These are phyloP conservation scores for Mormyrus lacerda DNA, from an alignment of 2,113 vertebrate genomes.

Conservation along the genomic window DNA sequence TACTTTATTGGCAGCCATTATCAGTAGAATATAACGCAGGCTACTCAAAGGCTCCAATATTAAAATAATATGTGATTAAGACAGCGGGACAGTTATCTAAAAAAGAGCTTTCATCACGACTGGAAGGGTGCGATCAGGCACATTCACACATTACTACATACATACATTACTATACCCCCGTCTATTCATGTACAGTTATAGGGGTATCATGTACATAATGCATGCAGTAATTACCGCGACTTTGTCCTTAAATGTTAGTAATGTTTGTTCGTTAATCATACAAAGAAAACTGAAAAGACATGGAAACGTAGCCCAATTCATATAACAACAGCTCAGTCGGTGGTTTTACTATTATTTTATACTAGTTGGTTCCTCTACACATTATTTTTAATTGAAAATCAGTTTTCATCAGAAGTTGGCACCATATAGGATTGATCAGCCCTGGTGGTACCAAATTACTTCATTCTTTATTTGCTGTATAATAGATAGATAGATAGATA, in stretches of 20 bases:
- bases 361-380: background rate
- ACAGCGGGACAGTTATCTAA: background rate
- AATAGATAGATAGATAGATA: no score
- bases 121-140: background rate
- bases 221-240: background rate
- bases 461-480: background rate
- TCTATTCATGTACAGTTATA: background rate
- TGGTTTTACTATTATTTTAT: background rate
- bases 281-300: no score
- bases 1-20: background rate
- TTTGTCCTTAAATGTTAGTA: background rate
- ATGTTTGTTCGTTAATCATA: no score
- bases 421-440: background rate
- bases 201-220: background rate
- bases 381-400: background rate
- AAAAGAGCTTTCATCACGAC: background rate
- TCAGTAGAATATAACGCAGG: background rate
- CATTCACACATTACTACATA: no score
- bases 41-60: background rate
- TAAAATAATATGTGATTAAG: background rate
- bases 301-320: no score
- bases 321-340: background rate
- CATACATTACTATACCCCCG: background rate
- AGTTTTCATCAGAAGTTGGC: background rate
- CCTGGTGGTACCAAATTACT: background rate